These are phyloP conservation scores for Ammospiza nelsoni DNA, from an alignment of 2,113 vertebrate genomes.

Conservation along the genomic window DNA sequence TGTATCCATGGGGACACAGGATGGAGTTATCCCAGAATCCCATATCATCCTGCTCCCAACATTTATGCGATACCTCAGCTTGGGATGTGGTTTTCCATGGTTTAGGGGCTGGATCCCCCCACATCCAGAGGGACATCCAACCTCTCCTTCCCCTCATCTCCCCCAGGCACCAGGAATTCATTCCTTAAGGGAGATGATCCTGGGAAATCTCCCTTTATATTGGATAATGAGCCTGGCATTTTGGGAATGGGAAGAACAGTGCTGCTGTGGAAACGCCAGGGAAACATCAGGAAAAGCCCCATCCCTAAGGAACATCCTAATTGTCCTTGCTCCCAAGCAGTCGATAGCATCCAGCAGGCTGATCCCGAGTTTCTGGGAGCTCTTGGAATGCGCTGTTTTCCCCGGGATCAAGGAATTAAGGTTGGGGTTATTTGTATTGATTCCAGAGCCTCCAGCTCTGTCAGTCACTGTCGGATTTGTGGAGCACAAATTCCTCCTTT, in stretches of 20 bases:
- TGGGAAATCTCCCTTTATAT: background rate
- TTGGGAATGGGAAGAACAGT: rapidly evolving
- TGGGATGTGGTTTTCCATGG: background rate
- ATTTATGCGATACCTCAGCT: rapidly evolving
- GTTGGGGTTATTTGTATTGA: constrained; percentile 99
- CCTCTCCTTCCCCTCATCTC: background rate
- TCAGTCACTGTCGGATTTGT: constrained; percentile 95
- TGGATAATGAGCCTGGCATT: background rate
- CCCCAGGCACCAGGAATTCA: background rate
- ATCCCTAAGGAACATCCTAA: constrained; percentile 73
- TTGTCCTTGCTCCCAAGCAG: constrained; percentile 85
- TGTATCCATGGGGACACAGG: background rate
- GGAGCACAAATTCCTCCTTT: constrained; percentile 97
- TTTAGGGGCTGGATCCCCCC: background rate
- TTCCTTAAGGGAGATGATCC: background rate
- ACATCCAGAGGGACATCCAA: background rate
- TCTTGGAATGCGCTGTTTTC: constrained; percentile 91
- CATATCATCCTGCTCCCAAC: rapidly evolving
- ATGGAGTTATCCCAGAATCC: background rate
- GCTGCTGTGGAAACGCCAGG: background rate
- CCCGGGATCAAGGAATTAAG: constrained; percentile 98
- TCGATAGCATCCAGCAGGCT: constrained; percentile 84
- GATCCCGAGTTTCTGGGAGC: constrained; percentile 75
- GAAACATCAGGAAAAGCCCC: background rate
- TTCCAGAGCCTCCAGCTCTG: constrained; percentile 92